phyloP scores from a whole-genome alignment of 92 coral and sea anemone genomes.

The Plumapathes pennacea region DNA sequence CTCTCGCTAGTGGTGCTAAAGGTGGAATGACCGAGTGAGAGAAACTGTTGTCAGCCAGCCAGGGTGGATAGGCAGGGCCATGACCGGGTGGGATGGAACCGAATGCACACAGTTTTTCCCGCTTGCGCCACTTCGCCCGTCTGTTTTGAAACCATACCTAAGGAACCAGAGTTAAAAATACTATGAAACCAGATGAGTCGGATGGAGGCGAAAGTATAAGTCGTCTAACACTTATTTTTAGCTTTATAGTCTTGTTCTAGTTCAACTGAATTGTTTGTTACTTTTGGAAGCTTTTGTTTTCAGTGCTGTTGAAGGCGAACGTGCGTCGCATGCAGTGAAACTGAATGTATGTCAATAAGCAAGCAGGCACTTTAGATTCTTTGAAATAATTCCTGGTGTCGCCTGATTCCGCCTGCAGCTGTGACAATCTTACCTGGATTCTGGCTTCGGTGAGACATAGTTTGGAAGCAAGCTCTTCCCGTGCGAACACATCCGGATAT shows the following conservation, averaged over 20 bases:
- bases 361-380: too few relatives aligned
- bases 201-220: too few relatives aligned
- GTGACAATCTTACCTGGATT: conserved; percentile 88
- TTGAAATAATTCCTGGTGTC: too few relatives aligned
- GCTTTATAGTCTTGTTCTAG: too few relatives aligned
- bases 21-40: conserved; percentile 8
- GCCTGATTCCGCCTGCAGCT: neutral
- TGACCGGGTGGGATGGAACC: conserved; percentile 70
- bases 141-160: conserved; percentile 99
- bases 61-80: conserved; percentile 21
- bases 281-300: too few relatives aligned
- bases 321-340: too few relatives aligned
- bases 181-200: too few relatives aligned
- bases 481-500: conserved; percentile 96
- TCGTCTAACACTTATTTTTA: too few relatives aligned
- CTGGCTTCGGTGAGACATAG: conserved; percentile 95
- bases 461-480: conserved; percentile 94
- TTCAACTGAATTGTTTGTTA: too few relatives aligned
- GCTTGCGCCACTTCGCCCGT: conserved; percentile 97
- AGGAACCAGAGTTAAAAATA: conserved; percentile 4
- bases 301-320: too few relatives aligned
- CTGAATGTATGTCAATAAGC: too few relatives aligned
- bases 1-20: conserved; percentile 34
- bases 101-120: conserved; percentile 96
- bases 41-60: too few relatives aligned